Conservation (phyloP, 2,888 invertebrate genomes). For the Rhagium mordax region DNA sequence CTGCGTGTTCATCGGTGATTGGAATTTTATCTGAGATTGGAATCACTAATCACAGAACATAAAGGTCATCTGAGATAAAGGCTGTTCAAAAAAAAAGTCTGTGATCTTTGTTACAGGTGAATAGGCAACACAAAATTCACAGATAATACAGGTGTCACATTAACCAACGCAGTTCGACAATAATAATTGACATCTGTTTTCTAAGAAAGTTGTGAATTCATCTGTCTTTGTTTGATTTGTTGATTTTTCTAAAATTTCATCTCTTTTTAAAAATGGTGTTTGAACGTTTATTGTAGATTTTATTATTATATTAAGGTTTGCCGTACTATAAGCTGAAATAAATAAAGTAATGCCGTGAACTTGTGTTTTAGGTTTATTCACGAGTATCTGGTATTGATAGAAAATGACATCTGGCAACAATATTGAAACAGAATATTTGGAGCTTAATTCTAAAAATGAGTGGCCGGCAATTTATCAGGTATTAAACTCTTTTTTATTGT, state of each 20-base stretch:
- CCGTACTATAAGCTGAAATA: conserved; percentile 18
- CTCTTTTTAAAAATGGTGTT: conserved; percentile 65
- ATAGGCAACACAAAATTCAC: conserved; percentile 19
- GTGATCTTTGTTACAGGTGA: no score
- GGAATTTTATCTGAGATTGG: no score
- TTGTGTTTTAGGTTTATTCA: conserved; percentile 24
- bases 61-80: no score
- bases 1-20: no score
- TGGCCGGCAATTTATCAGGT: conserved; percentile 85
- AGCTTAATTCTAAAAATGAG: conserved; percentile 79
- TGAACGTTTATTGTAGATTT: conserved; percentile 54
- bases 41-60: no score
- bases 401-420: conserved; percentile 68
- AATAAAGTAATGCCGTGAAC: not conserved
- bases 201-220: conserved; percentile 22
- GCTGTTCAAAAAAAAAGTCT: no score
- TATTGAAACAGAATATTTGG: conserved; percentile 82
- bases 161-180: not conserved
- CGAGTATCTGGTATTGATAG: conserved; percentile 40
- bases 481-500: conserved; percentile 54
- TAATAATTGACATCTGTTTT: conserved; percentile 28
- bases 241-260: conserved; percentile 33
- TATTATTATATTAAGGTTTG: conserved; percentile 41
- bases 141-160: conserved; percentile 3
- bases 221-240: conserved; percentile 28